These are phyloP conservation scores for Manis pentadactyla DNA, from an alignment of 2,797 vertebrate genomes.

Conservation along the genomic window DNA sequence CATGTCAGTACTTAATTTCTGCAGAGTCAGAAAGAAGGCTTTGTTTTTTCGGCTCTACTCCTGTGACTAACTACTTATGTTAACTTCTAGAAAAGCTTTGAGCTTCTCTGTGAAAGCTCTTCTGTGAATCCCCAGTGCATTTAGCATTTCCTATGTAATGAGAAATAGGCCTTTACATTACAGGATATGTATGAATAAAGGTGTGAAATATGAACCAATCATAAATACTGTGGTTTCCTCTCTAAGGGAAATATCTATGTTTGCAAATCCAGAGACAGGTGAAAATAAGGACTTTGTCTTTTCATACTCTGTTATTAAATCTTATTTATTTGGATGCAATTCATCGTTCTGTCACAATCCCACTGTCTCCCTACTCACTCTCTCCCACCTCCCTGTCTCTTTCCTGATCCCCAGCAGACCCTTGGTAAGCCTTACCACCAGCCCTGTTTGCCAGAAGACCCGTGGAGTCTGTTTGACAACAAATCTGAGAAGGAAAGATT, in stretches of 20 bases:
- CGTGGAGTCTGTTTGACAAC: not conserved
- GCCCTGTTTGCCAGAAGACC: not conserved
- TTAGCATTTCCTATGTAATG: conserved; percentile 80
- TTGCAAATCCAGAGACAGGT: conserved; percentile 76
- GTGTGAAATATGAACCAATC: conserved; percentile 80
- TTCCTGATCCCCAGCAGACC: not conserved
- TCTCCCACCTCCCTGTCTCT: not conserved
- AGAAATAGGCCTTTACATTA: conserved; percentile 77
- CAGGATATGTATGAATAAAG: conserved; percentile 79
- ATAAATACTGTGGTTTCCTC: conserved; percentile 78
- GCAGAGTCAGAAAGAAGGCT: conserved; percentile 71
- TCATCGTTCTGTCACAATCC: conserved; percentile 56
- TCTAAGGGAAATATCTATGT: conserved; percentile 76
- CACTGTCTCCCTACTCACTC: not conserved
- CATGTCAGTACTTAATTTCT: conserved; percentile 68
- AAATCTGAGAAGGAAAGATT: conserved; percentile 1
- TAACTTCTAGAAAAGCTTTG: conserved; percentile 78
- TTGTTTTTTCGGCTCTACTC: conserved; percentile 74
- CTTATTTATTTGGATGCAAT: conserved; percentile 76
- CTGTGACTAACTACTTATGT: conserved; percentile 79
- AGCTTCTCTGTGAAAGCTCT: conserved; percentile 76
- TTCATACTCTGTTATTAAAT: conserved; percentile 62
- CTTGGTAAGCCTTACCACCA: not conserved
- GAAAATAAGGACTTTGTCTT: conserved; percentile 76
- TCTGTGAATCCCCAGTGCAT: conserved; percentile 79